A percentile compares a stretch with the other conserved stretches of the same genome.
Evolutionary conservation across 2,113 vertebrate species (phyloP).

Genomic region (Grallaria varia): DNA sequence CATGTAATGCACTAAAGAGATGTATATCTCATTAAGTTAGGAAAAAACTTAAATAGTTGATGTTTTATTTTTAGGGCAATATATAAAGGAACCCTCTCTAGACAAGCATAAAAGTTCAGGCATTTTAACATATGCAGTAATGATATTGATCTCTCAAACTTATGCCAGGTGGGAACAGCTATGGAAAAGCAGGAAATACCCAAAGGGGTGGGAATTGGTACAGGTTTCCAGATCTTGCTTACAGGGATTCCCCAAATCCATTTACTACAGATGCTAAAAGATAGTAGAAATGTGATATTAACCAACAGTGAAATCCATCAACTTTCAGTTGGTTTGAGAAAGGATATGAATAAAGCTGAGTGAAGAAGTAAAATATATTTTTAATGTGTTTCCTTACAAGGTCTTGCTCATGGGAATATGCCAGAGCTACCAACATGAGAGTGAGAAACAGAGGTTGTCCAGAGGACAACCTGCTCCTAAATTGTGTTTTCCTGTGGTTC

Average conservation of each 20-base stretch:
- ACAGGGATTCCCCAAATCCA: neutral
- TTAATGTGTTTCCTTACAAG: neutral
- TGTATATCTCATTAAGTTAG: conserved; percentile 59
- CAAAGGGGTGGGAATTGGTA: neutral
- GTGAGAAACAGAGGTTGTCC: neutral
- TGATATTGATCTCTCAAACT: neutral
- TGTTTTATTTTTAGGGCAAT: conserved; percentile 51
- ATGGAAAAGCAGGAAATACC: neutral
- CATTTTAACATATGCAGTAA: neutral
- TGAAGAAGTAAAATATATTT: neutral
- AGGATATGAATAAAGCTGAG: neutral
- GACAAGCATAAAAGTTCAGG: neutral
- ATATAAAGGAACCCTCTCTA: conserved; percentile 43
- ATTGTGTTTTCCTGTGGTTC: neutral
- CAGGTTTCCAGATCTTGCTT: neutral
- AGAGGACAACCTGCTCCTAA: neutral
- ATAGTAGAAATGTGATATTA: neutral
- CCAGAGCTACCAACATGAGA: neutral
- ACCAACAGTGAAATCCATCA: neutral
- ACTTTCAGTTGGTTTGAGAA: neutral
- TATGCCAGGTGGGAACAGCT: neutral
- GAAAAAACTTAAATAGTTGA: conserved; percentile 47
- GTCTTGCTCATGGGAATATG: neutral
- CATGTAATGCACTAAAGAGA: conserved; percentile 36
- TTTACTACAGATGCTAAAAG: neutral